Evolutionary conservation across 2,797 vertebrate genomes (phyloP).

Genomic region (Hydrophis major): DNA sequence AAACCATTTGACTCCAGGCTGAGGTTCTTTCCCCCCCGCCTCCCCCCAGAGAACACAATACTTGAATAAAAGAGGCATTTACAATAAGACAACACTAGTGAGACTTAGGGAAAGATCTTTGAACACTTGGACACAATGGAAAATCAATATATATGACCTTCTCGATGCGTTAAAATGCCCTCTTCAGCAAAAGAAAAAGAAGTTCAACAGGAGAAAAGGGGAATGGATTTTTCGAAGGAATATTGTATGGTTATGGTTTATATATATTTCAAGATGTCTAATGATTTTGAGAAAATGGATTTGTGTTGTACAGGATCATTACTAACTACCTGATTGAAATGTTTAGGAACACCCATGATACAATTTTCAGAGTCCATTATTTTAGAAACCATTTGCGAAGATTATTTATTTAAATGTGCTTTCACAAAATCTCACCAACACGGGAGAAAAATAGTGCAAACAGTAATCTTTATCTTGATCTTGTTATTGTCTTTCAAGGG

Average conservation of each 20-base stretch:
- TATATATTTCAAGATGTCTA: conserved; percentile 7
- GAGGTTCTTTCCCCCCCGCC: not conserved
- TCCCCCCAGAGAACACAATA: conserved; percentile 19
- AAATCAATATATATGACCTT: conserved; percentile 19
- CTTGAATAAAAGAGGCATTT: conserved; percentile 7
- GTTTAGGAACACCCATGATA: not conserved
- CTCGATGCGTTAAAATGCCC: conserved; percentile 12
- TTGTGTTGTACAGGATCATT: not conserved
- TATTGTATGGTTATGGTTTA: not conserved
- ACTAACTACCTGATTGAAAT: not conserved
- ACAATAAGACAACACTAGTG: conserved; percentile 49
- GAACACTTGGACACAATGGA: conserved; percentile 44
- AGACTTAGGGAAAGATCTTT: conserved; percentile 43
- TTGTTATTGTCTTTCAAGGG: not conserved
- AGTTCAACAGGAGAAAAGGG: not conserved
- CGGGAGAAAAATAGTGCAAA: not conserved
- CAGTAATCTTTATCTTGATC: too few species aligned
- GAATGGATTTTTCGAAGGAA: not conserved
- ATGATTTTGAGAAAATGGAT: not conserved
- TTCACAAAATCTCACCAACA: not conserved
- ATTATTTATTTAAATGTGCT: not conserved
- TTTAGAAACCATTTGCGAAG: not conserved
- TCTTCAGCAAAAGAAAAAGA: conserved; percentile 20
- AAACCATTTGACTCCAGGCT: conserved; percentile 44
- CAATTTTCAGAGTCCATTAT: not conserved